These are phyloP conservation scores for Accipiter virgatus DNA, from an alignment of 2,113 vertebrate genomes.

Conservation along the genomic window DNA sequence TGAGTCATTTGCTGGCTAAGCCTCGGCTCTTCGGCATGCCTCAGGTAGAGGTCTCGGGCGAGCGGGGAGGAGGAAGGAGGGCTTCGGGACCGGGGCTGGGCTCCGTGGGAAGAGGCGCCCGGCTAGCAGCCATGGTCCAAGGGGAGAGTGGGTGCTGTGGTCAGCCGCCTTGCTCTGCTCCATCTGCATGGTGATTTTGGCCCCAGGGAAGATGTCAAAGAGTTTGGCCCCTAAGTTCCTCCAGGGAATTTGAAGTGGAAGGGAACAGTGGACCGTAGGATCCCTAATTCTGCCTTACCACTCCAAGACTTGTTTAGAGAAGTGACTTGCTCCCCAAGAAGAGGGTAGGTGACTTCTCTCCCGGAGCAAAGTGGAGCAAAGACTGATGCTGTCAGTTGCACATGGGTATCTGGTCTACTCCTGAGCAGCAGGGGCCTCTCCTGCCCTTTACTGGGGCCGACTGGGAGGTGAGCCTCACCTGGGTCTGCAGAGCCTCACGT, in stretches of 20 bases:
- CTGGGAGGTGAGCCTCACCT: not conserved
- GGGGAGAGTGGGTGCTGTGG: not conserved
- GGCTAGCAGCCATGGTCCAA: not conserved
- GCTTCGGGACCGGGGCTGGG: not conserved
- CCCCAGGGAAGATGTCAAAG: not conserved
- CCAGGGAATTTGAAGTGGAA: not conserved
- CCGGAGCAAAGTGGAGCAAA: not conserved
- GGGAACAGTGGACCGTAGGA: not conserved
- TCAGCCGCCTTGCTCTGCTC: not conserved
- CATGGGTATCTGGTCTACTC: not conserved
- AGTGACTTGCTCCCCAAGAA: not conserved
- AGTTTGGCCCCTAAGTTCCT: not conserved
- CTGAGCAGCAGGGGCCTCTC: not conserved
- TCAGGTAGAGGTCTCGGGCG: not conserved
- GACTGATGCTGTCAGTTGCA: not conserved
- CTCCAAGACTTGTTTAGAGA: not conserved
- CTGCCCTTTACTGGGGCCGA: not conserved
- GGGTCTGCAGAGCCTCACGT: not conserved
- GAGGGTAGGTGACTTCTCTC: not conserved
- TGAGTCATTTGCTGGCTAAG: conserved; percentile 63
- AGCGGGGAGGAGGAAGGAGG: not conserved
- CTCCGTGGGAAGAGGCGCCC: not conserved
- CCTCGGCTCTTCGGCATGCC: not conserved
- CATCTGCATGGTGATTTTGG: not conserved
- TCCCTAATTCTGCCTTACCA: not conserved